phyloP scores from a whole-genome alignment of 2,113 vertebrate genomes.

The Anhinga rufa region DNA sequence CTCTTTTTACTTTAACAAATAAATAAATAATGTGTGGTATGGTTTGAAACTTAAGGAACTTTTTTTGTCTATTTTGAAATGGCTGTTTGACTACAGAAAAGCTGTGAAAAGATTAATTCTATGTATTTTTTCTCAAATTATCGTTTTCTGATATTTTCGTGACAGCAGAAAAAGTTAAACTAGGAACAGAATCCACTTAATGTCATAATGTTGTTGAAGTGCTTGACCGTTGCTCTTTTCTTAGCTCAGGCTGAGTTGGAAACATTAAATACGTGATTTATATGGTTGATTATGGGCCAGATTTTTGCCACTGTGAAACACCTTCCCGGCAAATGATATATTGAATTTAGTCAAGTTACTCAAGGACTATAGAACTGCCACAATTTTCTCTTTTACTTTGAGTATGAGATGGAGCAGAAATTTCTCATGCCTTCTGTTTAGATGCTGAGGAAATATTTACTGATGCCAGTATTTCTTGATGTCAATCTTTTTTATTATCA shows the following conservation, averaged over 20 bases:
- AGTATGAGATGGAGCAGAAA: neutral
- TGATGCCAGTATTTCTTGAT: neutral
- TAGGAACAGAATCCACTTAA: neutral
- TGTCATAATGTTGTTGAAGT: neutral
- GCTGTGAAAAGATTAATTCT: neutral
- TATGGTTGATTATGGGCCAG: neutral
- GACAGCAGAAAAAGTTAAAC: neutral
- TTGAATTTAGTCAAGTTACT: neutral
- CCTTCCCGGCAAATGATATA: neutral
- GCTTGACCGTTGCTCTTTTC: neutral
- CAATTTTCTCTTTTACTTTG: neutral
- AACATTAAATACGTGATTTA: neutral
- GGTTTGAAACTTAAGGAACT: neutral
- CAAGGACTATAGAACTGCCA: neutral
- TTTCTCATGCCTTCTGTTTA: neutral
- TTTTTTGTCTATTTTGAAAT: neutral
- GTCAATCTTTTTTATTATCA: neutral
- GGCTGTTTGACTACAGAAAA: neutral
- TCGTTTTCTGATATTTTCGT: neutral
- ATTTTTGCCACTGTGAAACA: neutral
- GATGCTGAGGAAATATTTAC: neutral
- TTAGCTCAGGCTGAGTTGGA: neutral
- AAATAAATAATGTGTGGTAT: neutral
- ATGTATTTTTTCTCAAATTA: neutral
- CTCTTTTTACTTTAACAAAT: neutral